These are phyloP conservation scores for Peromyscus maniculatus DNA, from an alignment of 2,113 vertebrate species.

Conservation along the genomic window DNA sequence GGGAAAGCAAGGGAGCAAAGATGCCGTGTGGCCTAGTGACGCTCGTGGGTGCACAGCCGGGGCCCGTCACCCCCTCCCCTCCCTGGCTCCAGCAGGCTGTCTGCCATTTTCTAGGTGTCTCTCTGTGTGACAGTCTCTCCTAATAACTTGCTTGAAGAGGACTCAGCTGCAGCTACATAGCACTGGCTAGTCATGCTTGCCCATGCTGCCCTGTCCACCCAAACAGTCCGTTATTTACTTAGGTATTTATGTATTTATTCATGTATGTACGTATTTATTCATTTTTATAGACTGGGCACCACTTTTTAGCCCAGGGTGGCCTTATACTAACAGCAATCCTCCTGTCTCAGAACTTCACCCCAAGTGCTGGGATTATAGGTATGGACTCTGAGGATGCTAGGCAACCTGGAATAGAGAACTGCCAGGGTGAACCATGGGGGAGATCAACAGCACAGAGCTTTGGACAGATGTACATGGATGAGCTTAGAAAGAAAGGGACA, in stretches of 20 bases:
- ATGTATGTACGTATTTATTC: neutral
- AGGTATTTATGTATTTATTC: too few relatives aligned
- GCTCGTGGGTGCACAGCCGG: neutral
- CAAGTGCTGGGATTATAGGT: neutral
- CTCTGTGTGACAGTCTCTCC: neutral
- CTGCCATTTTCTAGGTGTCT: neutral
- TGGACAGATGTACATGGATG: neutral
- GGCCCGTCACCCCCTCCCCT: neutral
- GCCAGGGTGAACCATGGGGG: neutral
- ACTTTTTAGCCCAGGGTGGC: neutral
- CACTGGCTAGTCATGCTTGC: neutral
- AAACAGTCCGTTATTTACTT: neutral
- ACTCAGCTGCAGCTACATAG: neutral
- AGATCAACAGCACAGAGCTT: neutral
- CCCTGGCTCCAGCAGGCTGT: neutral
- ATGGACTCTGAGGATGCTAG: neutral
- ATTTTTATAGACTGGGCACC: neutral
- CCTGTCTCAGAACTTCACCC: neutral
- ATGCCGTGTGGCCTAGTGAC: too few relatives aligned
- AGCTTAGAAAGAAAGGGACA: neutral
- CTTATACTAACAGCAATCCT: neutral
- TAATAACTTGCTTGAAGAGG: neutral
- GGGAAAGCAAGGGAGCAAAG: neutral
- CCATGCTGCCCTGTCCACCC: too few relatives aligned
- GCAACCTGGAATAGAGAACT: neutral